These are phyloP conservation scores for Procambarus clarkii DNA, from an alignment of 1,140 invertebrate species.

Conservation along the genomic window DNA sequence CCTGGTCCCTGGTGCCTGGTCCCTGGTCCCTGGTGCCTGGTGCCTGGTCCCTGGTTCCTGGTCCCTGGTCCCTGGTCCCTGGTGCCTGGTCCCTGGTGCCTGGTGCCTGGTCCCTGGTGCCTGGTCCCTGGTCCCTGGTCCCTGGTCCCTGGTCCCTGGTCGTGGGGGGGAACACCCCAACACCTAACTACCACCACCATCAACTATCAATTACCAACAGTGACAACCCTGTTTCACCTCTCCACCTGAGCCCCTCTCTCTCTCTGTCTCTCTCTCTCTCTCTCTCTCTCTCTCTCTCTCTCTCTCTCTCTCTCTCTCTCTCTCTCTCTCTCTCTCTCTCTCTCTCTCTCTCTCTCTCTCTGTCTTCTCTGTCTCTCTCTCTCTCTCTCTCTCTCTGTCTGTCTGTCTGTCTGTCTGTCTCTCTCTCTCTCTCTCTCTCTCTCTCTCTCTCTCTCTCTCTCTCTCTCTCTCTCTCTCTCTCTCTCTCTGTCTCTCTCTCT, in stretches of 20 bases:
- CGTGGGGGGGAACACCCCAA: too few relatives aligned
- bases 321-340: constrained; percentile 34
- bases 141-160: too few relatives aligned
- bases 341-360: constrained; percentile 24
- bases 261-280: constrained; percentile 29
- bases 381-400: constrained; percentile 25
- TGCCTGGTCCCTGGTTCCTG: too few relatives aligned
- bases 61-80: too few relatives aligned
- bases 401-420: constrained; percentile 11
- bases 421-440: constrained; percentile 18
- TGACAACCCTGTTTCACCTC: not conserved
- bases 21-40: too few relatives aligned
- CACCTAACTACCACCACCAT: constrained; percentile 11
- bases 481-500: not conserved
- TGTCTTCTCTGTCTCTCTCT: too few relatives aligned
- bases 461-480: constrained; percentile 21
- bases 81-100: too few relatives aligned
- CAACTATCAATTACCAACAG: constrained; percentile 1
- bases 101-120: too few relatives aligned
- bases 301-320: constrained; percentile 17
- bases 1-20: too few relatives aligned
- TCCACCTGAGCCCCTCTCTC: constrained; percentile 1
- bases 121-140: too few relatives aligned
- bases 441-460: constrained; percentile 18
- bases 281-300: constrained; percentile 39